phyloP scores from a whole-genome alignment of 2,888 invertebrate species.

The Dicroscelio sp. region DNA sequence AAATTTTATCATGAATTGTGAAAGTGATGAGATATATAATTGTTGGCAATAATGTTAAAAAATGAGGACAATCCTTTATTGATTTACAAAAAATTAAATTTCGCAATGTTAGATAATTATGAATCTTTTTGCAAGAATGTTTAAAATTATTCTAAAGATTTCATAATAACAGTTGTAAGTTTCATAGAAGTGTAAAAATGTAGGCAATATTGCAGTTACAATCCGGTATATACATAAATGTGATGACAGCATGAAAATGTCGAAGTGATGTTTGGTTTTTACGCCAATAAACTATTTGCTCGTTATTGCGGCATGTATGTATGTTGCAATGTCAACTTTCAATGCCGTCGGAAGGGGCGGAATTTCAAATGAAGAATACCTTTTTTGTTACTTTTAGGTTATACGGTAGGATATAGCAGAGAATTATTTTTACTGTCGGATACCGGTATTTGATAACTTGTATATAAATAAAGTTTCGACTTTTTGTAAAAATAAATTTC shows the following conservation, averaged over 20 bases:
- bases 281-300: slow-evolving; percentile 37
- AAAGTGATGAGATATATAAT: too few species aligned
- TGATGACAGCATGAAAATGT: slow-evolving; percentile 18
- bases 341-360: neutral
- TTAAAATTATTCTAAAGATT: too few species aligned
- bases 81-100: too few species aligned
- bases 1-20: too few species aligned
- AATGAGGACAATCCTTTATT: too few species aligned
- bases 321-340: slow-evolving; percentile 32
- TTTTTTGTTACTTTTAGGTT: neutral
- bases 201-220: neutral
- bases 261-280: slow-evolving; percentile 27
- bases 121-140: too few species aligned
- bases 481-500: too few species aligned
- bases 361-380: neutral
- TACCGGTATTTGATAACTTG: neutral
- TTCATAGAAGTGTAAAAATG: neutral
- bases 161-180: too few species aligned
- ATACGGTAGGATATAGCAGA: neutral
- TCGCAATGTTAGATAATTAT: too few species aligned
- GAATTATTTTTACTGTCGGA: neutral
- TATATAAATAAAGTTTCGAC: too few species aligned
- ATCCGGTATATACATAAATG: neutral
- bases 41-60: too few species aligned
- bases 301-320: slow-evolving; percentile 34